Percentiles rank a stretch among this genome's conserved stretches.
Conservation (phyloP, 2,888 invertebrate genomes). For the Napeogenes inachia region DNA sequence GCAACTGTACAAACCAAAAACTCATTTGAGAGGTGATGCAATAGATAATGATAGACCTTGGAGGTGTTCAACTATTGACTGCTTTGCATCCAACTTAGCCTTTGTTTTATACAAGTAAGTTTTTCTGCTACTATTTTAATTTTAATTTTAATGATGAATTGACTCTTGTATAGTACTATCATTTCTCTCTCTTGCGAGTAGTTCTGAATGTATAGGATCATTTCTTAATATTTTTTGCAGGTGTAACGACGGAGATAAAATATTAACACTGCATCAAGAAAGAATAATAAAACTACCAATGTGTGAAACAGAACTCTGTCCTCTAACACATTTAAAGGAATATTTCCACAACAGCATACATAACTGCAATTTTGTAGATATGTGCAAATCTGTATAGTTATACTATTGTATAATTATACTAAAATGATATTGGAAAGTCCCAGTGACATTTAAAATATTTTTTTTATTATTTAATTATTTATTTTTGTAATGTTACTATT, state of each 20-base stretch:
- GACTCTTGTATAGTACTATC: too few species aligned
- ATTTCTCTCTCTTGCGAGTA: too few species aligned
- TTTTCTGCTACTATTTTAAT: background rate
- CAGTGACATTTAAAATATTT: background rate
- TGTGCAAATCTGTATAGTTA: constrained; percentile 72
- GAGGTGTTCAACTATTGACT: constrained; percentile 81
- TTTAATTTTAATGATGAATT: too few species aligned
- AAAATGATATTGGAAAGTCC: constrained; percentile 7
- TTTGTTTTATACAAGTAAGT: constrained; percentile 85
- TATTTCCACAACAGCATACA: constrained; percentile 78
- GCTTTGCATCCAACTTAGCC: constrained; percentile 88
- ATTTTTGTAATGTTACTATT: too few species aligned
- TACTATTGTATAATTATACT: constrained; percentile 6
- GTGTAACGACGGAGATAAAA: constrained; percentile 71
- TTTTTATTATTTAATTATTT: too few species aligned
- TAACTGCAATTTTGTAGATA: constrained; percentile 81
- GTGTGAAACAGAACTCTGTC: constrained; percentile 83
- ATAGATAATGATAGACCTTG: constrained; percentile 71
- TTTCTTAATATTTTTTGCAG: constrained; percentile 50
- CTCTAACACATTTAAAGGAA: constrained; percentile 74
- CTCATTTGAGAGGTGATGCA: constrained; percentile 76
- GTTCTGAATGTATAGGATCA: too few species aligned
- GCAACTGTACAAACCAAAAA: constrained; percentile 82
- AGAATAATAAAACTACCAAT: constrained; percentile 81
- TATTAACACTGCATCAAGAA: constrained; percentile 87